These are phyloP conservation scores for Tribolium freemani DNA, from an alignment of 2,888 invertebrate species.

Conservation along the genomic window DNA sequence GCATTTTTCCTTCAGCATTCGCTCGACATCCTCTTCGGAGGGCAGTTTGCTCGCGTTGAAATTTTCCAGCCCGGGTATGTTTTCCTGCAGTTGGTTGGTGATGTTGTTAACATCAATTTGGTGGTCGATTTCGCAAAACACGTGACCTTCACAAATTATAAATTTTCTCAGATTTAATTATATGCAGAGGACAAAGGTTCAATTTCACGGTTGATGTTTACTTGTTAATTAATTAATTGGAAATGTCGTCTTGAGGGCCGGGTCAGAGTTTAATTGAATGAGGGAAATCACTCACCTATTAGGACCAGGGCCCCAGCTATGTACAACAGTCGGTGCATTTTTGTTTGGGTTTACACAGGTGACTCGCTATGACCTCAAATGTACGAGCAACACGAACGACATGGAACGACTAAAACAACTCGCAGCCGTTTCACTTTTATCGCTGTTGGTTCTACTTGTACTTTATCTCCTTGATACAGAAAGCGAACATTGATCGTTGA, in stretches of 20 bases:
- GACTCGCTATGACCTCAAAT: not conserved
- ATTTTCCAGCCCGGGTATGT: conserved; percentile 56
- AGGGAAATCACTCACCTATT: not conserved
- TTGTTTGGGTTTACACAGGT: not conserved
- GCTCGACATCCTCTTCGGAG: conserved; percentile 68
- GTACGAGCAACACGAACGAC: not conserved
- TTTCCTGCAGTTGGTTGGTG: conserved; percentile 27
- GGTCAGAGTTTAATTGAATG: not conserved
- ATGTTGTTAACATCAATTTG: not conserved
- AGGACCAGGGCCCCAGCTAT: not conserved
- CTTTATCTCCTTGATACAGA: not conserved
- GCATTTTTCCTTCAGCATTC: conserved; percentile 76
- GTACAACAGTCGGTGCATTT: not conserved
- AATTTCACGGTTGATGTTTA: not conserved
- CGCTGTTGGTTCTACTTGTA: not conserved
- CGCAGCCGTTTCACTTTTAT: not conserved
- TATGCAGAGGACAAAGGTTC: not conserved
- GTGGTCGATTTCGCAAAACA: not conserved
- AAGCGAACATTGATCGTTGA: conserved; percentile 1
- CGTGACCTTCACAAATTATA: not conserved
- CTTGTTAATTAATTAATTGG: not conserved
- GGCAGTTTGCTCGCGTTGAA: conserved; percentile 60
- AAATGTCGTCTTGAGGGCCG: not conserved
- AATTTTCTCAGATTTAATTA: not conserved
- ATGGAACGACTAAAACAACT: not conserved